Percentiles rank a stretch among this genome's conserved stretches.
phyloP scores from a whole-genome alignment of 2,113 vertebrate genomes.

The Pteronura brasiliensis region DNA sequence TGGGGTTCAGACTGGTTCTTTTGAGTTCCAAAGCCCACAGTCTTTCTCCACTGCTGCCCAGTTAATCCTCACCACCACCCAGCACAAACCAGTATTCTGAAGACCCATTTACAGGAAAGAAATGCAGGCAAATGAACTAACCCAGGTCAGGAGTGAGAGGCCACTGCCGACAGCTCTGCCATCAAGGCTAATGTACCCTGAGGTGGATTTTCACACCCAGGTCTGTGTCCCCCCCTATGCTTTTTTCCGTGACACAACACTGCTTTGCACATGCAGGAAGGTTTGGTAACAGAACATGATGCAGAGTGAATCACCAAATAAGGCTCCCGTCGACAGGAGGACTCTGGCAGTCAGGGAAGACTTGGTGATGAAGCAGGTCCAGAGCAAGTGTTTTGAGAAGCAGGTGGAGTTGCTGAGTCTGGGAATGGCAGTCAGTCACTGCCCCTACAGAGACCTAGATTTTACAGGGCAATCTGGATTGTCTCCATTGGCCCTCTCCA shows the following conservation, averaged over 20 bases:
- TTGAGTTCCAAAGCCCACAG: conserved; percentile 33
- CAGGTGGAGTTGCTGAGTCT: background rate
- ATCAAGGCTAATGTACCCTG: rapidly evolving
- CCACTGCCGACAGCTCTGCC: background rate
- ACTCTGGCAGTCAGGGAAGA: background rate
- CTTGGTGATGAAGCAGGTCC: background rate
- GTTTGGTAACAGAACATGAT: background rate
- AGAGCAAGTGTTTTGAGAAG: background rate
- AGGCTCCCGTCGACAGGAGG: background rate
- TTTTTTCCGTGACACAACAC: background rate
- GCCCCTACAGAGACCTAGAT: background rate
- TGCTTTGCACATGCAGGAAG: background rate
- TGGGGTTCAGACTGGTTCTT: background rate
- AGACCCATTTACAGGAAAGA: background rate
- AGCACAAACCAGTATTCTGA: background rate
- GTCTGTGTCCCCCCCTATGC: background rate
- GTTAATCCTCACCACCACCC: background rate
- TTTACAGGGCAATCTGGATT: background rate
- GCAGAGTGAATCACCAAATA: background rate
- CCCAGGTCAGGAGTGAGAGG: background rate
- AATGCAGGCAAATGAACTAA: background rate
- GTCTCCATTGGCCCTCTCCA: background rate
- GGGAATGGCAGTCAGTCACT: background rate
- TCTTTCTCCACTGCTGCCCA: background rate
- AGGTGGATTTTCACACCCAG: background rate